Conservation (phyloP, 35 echinoderm and acorn worm species). For the Apostichopus parvimensis region DNA sequence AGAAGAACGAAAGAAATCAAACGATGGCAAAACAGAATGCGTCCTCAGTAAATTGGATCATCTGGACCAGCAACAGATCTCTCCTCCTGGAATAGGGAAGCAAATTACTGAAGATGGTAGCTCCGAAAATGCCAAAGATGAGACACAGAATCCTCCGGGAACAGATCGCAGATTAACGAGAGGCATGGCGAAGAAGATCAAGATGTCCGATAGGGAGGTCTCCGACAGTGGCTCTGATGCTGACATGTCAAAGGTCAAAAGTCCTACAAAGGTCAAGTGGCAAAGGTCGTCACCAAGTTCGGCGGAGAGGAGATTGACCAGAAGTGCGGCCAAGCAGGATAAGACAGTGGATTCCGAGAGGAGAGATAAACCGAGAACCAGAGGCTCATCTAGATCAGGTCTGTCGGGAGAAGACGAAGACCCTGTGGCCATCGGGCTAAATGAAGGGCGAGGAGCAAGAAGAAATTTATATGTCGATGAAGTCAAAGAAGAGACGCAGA, state of each 20-base stretch:
- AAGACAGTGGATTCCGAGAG: background rate
- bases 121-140: background rate
- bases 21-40: background rate
- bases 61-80: background rate
- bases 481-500: background rate
- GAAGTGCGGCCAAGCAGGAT: background rate
- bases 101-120: background rate
- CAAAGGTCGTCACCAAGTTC: background rate
- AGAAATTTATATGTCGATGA: background rate
- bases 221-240: background rate
- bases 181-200: slow-evolving; percentile 19
- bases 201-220: background rate
- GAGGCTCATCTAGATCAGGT: background rate
- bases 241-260: background rate
- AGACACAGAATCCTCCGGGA: background rate
- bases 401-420: background rate
- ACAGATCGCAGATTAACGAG: slow-evolving; percentile 4
- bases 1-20: background rate
- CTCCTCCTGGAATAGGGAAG: background rate
- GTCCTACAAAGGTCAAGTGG: background rate
- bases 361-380: background rate
- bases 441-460: background rate
- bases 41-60: background rate
- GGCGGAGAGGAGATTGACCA: background rate
- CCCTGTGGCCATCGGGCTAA: too few relatives aligned